Evolutionary conservation across 2,888 invertebrate species (phyloP).

Genomic region (Bellardia pandia): DNA sequence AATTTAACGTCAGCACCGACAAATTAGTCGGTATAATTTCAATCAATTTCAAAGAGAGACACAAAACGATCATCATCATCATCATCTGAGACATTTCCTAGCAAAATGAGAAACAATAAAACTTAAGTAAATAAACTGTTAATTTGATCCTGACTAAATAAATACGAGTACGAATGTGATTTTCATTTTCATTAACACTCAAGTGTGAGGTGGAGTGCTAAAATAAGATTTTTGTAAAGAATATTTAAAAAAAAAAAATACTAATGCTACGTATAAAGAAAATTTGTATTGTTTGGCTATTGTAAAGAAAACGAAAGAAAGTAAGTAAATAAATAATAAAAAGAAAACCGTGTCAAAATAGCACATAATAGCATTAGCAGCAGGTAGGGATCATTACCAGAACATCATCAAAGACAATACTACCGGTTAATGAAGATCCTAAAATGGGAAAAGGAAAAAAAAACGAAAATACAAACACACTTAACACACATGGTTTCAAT

Average conservation of each 20-base stretch:
- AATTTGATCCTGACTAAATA: constrained; percentile 61
- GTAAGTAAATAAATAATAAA: constrained; percentile 35
- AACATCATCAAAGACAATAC: constrained; percentile 64
- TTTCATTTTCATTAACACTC: constrained; percentile 66
- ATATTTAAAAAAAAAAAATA: constrained; percentile 39
- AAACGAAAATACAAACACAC: constrained; percentile 21
- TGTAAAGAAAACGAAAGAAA: constrained; percentile 10
- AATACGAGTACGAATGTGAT: constrained; percentile 49
- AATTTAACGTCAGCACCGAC: constrained; percentile 60
- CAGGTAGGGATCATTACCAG: constrained; percentile 59
- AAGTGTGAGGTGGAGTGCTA: constrained; percentile 66
- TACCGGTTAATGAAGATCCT: constrained; percentile 64
- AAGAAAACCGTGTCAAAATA: constrained; percentile 69
- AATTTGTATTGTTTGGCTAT: constrained; percentile 12
- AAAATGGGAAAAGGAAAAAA: neutral
- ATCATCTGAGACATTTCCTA: constrained; percentile 25
- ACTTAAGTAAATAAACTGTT: constrained; percentile 42
- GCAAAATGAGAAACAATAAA: constrained; percentile 50
- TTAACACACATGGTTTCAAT: constrained; percentile 33
- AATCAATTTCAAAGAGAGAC: constrained; percentile 3
- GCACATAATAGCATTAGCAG: constrained; percentile 48
- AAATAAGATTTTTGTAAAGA: constrained; percentile 31
- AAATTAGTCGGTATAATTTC: constrained; percentile 60
- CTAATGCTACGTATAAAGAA: neutral
- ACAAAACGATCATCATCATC: constrained; percentile 14